These are phyloP conservation scores for Ispidina lecontei DNA, from an alignment of 2,797 vertebrate genomes.

Conservation along the genomic window DNA sequence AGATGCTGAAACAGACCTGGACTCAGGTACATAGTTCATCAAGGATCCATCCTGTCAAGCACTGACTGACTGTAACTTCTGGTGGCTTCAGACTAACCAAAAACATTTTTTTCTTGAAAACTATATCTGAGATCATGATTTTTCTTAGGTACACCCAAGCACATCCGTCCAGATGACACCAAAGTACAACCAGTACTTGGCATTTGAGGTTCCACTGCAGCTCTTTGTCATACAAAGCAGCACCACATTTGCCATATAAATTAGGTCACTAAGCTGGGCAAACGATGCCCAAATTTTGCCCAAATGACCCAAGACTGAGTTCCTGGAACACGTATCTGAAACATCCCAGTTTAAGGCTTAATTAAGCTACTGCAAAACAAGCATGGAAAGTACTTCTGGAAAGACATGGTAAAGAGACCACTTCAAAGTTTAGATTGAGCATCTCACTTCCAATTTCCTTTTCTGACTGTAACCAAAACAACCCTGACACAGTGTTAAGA, in stretches of 20 bases:
- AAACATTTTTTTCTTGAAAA: background rate
- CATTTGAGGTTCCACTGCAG: background rate
- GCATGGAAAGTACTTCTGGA: background rate
- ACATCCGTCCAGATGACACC: background rate
- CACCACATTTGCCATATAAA: background rate
- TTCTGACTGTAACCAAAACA: conserved; percentile 37
- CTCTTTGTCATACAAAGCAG: background rate
- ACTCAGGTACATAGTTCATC: background rate
- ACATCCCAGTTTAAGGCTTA: background rate
- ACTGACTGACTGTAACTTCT: background rate
- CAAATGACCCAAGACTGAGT: background rate
- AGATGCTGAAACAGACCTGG: background rate
- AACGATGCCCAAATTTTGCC: background rate
- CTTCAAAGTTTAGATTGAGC: background rate
- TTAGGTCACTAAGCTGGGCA: background rate
- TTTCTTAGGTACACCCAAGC: background rate
- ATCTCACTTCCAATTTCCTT: background rate
- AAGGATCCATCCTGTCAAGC: background rate
- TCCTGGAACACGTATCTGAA: background rate
- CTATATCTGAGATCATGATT: background rate
- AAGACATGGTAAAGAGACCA: background rate
- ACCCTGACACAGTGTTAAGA: background rate
- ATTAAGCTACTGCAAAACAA: background rate
- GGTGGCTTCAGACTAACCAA: background rate
- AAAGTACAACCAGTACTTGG: background rate